phyloP scores from a whole-genome alignment of 1,140 invertebrate species.

The Temnothorax nylanderi region DNA sequence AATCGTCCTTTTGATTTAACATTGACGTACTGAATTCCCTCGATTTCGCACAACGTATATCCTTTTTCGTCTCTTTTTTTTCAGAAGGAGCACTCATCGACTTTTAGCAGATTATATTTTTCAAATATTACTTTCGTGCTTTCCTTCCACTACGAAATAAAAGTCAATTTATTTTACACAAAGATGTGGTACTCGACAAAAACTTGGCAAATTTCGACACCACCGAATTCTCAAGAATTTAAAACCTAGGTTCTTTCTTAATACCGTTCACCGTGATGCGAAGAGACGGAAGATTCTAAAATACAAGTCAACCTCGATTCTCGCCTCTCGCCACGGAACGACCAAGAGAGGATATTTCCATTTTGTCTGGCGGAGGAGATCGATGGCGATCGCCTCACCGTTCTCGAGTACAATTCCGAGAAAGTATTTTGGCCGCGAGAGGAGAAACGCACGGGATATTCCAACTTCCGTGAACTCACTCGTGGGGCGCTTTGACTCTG shows the following conservation, averaged over 20 bases:
- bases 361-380: slow-evolving; percentile 45
- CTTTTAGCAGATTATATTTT: not conserved
- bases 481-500: slow-evolving; percentile 38
- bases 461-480: slow-evolving; percentile 56
- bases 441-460: slow-evolving; percentile 54
- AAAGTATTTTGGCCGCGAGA: slow-evolving; percentile 35
- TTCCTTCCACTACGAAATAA: not conserved
- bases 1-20: slow-evolving; percentile 8
- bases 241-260: not conserved
- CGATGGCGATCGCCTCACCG: slow-evolving; percentile 57
- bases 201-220: not conserved
- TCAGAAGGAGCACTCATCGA: too few relatives aligned
- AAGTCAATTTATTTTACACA: not conserved
- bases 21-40: slow-evolving; percentile 10
- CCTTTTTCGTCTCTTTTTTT: not conserved
- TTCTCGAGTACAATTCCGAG: slow-evolving; percentile 55
- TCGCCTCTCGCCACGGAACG: slow-evolving; percentile 2
- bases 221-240: not conserved
- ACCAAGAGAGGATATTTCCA: slow-evolving; percentile 49
- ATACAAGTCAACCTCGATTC: slow-evolving; percentile 34
- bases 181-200: not conserved
- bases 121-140: not conserved
- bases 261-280: not conserved
- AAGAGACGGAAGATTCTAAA: slow-evolving; percentile 16
- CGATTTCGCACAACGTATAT: not conserved